Percentiles rank a stretch among this genome's conserved stretches.
phyloP scores from a whole-genome alignment of 2,888 invertebrate genomes.

The Pyrochroa serraticornis region DNA sequence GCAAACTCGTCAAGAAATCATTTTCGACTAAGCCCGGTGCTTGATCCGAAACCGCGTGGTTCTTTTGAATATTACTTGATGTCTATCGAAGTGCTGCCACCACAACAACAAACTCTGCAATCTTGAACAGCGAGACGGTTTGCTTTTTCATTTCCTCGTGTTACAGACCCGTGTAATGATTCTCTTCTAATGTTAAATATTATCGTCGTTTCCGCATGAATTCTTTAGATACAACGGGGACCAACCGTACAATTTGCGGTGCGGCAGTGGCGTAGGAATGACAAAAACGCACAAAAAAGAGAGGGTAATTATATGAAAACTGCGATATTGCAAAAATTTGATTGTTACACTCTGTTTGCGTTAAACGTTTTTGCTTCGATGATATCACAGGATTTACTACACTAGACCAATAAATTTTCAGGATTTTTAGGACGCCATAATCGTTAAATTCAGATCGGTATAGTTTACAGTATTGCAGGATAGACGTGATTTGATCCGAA shows the following conservation, averaged over 20 bases:
- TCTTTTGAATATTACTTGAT: not conserved
- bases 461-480: too few species aligned
- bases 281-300: constrained; percentile 9
- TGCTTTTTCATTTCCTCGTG: constrained; percentile 42
- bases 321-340: not conserved
- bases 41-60: constrained; percentile 1
- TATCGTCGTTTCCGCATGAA: constrained; percentile 54
- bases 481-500: too few species aligned
- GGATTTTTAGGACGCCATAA: too few species aligned
- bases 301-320: constrained; percentile 1
- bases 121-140: constrained; percentile 26
- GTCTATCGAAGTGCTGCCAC: constrained; percentile 31
- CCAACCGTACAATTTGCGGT: constrained; percentile 43
- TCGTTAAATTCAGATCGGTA: too few species aligned
- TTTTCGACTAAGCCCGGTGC: constrained; percentile 21
- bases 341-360: constrained; percentile 17
- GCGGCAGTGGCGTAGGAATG: not conserved
- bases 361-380: too few species aligned
- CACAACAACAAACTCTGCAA: constrained; percentile 23
- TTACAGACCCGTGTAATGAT: constrained; percentile 46
- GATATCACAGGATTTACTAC: too few species aligned
- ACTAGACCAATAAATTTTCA: too few species aligned
- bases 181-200: constrained; percentile 53
- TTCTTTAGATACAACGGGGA: constrained; percentile 41
- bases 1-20: constrained; percentile 18